phyloP scores from a whole-genome alignment of 92 coral and sea anemone genomes.

The Zoanthus gigantus region DNA sequence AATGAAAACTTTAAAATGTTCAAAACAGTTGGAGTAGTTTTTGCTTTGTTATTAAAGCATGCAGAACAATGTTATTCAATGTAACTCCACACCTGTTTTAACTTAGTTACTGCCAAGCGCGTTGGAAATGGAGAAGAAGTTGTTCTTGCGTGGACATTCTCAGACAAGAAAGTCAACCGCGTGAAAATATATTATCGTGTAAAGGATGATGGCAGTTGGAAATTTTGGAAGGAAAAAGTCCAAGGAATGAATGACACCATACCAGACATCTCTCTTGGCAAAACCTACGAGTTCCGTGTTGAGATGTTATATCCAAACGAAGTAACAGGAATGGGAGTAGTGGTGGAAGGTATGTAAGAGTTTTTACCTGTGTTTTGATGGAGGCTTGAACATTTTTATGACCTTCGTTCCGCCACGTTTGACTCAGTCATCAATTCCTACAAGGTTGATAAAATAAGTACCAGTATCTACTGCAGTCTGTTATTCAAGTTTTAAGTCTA shows the following conservation, averaged over 20 bases:
- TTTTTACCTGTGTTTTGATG: not conserved
- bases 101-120: constrained; percentile 12
- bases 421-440: too few species aligned
- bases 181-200: constrained; percentile 25
- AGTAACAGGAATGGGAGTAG: constrained; percentile 23
- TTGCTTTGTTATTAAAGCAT: not conserved
- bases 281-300: constrained; percentile 33
- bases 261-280: not conserved
- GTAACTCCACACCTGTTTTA: not conserved
- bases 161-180: constrained; percentile 20
- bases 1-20: too few species aligned
- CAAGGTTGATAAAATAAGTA: too few species aligned
- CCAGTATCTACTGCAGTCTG: too few species aligned
- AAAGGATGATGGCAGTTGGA: constrained; percentile 11
- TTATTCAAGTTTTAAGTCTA: too few species aligned
- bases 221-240: not conserved
- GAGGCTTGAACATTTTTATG: not conserved
- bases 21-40: too few species aligned
- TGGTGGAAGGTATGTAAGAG: not conserved
- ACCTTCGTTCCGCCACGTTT: not conserved
- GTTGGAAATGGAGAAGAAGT: constrained; percentile 16
- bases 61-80: not conserved
- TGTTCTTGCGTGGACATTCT: constrained; percentile 10
- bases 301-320: constrained; percentile 37
- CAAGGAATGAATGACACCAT: constrained; percentile 14